phyloP scores from a whole-genome alignment of 2,888 invertebrate species.

The Rhamphomyia laevipes region DNA sequence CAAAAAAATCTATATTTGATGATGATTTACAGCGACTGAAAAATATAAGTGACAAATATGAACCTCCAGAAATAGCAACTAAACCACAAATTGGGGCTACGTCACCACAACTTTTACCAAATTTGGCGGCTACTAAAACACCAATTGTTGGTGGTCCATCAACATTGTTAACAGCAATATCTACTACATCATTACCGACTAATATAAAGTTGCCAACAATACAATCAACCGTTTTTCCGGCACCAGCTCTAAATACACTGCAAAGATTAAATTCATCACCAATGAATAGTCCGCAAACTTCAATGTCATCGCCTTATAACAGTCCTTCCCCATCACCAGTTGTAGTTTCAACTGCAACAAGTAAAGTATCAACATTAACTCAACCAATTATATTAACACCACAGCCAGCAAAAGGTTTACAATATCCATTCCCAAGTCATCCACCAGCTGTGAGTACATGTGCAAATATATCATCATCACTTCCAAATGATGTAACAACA shows the following conservation, averaged over 20 bases:
- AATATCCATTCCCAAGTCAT: conserved; percentile 70
- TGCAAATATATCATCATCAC: conserved; percentile 25
- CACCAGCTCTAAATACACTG: conserved; percentile 17
- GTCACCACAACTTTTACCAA: conserved; percentile 25
- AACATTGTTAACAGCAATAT: not conserved
- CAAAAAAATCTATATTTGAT: conserved; percentile 89
- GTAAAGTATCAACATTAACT: not conserved
- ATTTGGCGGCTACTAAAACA: conserved; percentile 32
- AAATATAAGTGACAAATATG: conserved; percentile 72
- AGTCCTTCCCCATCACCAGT: conserved; percentile 36
- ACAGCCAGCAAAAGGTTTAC: conserved; percentile 40
- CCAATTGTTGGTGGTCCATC: conserved; percentile 20
- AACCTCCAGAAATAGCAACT: conserved; percentile 41
- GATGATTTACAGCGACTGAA: conserved; percentile 89
- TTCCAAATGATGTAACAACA: conserved; percentile 36
- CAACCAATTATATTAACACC: conserved; percentile 11
- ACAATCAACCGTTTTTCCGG: conserved; percentile 11
- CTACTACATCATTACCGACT: conserved; percentile 3
- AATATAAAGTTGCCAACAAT: conserved; percentile 11
- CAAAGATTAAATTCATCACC: conserved; percentile 35
- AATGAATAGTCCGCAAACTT: conserved; percentile 37
- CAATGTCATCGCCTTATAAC: conserved; percentile 35
- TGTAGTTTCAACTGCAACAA: not conserved
- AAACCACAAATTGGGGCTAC: conserved; percentile 12
- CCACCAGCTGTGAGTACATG: conserved; percentile 43